These are phyloP conservation scores for Alligator sinensis DNA, from an alignment of 2,113 vertebrate species.

Conservation along the genomic window DNA sequence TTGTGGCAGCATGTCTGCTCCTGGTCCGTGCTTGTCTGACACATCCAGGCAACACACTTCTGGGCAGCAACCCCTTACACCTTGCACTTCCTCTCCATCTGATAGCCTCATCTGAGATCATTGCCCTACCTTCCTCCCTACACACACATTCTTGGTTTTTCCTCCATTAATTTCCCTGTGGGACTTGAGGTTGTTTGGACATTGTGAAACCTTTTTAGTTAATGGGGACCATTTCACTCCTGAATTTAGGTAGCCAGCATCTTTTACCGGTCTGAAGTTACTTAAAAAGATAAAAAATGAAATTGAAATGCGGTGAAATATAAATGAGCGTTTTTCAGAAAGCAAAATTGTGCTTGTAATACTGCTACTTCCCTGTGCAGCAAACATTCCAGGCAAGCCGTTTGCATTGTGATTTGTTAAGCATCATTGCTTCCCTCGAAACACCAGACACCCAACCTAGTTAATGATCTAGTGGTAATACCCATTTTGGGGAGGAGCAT, in stretches of 20 bases:
- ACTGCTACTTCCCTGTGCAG: conserved; percentile 43
- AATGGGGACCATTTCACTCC: neutral
- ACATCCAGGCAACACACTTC: neutral
- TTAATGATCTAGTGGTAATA: conserved; percentile 55
- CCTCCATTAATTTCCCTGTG: neutral
- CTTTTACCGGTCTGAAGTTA: neutral
- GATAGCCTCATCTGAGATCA: neutral
- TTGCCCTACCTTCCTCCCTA: neutral
- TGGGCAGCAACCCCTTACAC: neutral
- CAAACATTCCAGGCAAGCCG: conserved; percentile 28
- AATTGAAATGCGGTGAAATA: conserved; percentile 54
- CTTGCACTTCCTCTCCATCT: neutral
- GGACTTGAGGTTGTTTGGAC: neutral
- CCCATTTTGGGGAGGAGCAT: conserved; percentile 42
- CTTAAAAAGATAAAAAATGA: conserved; percentile 38
- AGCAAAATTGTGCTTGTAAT: conserved; percentile 46
- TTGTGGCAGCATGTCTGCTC: neutral
- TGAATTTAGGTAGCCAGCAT: neutral
- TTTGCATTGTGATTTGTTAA: conserved; percentile 53
- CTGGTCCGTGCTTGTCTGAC: neutral
- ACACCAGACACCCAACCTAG: conserved; percentile 41
- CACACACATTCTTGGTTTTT: neutral
- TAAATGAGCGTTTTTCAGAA: conserved; percentile 64
- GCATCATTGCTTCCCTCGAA: conserved; percentile 45
- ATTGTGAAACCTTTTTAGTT: neutral